Base-by-base conservation (phyloP, 2,888 invertebrate species). In the Scaptomyza reducta region DNA sequence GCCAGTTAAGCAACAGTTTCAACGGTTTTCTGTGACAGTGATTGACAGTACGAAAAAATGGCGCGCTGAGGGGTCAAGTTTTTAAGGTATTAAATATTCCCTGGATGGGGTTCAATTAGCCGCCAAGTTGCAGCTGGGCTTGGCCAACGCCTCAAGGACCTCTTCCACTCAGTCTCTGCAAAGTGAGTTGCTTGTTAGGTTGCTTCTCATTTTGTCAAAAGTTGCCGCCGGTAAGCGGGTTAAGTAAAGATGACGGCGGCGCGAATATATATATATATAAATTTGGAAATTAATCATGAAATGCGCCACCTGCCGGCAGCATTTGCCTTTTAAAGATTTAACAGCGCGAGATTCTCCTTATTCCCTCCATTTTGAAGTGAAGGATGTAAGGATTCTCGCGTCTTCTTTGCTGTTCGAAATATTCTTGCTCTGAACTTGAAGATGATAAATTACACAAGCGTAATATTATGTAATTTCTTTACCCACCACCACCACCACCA, bases 261-360 rank as follows among this genome's bases (percentile, higher is more conserved):
- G 54, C 38, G 59, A 68, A 61, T 71, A 77, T 70, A 70, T 69
- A 61, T 75, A 71, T 70, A 78, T 82, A 1, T 3, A 22, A 85
- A 77, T 77, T 79, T 72, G 67, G 85, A 75, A 84, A 87, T 84
- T 84, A 84, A 87, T 84, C 84, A 87, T 82, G 70, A 79, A 78
- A 70, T 42, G 70, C 61, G 60, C 59, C 74, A 77, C 78, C 74
- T 76, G 74, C 38, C 55, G 76, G 70, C 62, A 72, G 65, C 55
- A 66, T 62, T 76, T 53, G 70, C 67, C 67, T 38, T 80, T 38
- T 80, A 71, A 87, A 81, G 85, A 72, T 70, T 87, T 70, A 45
- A 44, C 54, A 66, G 44, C n/a, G 29, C 60, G 44, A 45, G 38
- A 29, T 4, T 10, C 2, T n/a, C 14, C 29, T 22, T 2, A 13